Percentiles rank a stretch among this genome's conserved stretches.
phyloP scores from a whole-genome alignment of 1,140 invertebrate species.

The Orchesella cincta region DNA sequence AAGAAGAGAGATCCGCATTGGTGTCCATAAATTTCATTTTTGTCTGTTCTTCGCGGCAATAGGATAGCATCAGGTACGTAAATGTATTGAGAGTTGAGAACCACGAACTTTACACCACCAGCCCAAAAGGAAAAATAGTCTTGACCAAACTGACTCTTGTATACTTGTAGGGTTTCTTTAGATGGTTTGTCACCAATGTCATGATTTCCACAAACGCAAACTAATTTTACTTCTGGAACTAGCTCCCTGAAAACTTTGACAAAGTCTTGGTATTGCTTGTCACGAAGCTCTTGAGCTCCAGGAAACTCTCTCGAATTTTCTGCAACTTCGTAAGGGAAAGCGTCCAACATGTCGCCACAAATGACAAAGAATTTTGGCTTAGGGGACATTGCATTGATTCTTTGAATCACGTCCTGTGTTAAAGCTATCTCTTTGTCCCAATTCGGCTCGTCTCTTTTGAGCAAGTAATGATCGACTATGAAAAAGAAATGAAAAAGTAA shows the following conservation, averaged over 20 bases:
- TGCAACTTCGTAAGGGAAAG: conserved; percentile 54
- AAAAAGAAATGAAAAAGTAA: background rate
- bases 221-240: conserved; percentile 58
- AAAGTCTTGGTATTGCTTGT: conserved; percentile 58
- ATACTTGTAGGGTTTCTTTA: conserved; percentile 54
- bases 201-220: conserved; percentile 65
- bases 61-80: conserved; percentile 54
- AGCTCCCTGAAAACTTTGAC: conserved; percentile 57
- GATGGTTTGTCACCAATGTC: conserved; percentile 62
- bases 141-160: conserved; percentile 60
- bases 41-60: conserved; percentile 53
- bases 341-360: conserved; percentile 63
- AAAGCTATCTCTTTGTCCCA: conserved; percentile 62
- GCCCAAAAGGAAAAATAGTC: conserved; percentile 63
- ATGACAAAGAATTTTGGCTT: conserved; percentile 62
- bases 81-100: conserved; percentile 62
- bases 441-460: conserved; percentile 53
- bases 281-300: conserved; percentile 45
- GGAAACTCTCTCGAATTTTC: background rate
- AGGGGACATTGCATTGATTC: conserved; percentile 59
- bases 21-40: conserved; percentile 56
- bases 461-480: conserved; percentile 53
- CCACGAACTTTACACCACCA: conserved; percentile 62
- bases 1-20: conserved; percentile 18
- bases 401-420: conserved; percentile 55